Base-by-base conservation (phyloP, 2,797 vertebrate species). In the Melopsittacus undulatus region DNA sequence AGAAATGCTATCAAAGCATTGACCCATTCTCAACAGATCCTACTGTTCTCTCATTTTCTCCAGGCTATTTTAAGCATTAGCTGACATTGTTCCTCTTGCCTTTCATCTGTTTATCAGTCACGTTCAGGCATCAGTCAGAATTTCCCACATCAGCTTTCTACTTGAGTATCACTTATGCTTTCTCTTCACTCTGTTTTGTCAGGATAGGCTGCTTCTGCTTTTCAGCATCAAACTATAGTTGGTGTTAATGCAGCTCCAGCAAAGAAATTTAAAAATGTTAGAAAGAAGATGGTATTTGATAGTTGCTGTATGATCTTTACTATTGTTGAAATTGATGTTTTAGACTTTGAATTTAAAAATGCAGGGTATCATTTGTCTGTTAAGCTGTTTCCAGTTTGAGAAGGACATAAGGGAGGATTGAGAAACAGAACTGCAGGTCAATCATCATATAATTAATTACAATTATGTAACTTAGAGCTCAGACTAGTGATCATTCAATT, bases 391-490 rank as follows among this genome's bases (percentile, higher is more conserved):
- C 40, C 23, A 51, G 23, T 56, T 90, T 95, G 61, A 87, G 95
- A 97, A 97, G 95, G 93, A 46, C 94, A 92, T 69, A 79, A 84
- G 43, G 62, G 61, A 96, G 80, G 89, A 92, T 34, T 84, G 56
- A 96, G 79, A 90, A 94, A 74, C 83, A 95, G 95, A 96, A 73
- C 66, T 74, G 43, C 40, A 90, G 73, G 69, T 97, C 90, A 91
- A 5, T 75, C 97, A 85, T 45, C n/a, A 90, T 94, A 63, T 95
- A 97, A 97, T 97, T 97, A 97, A 97, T 97, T 96, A 90, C n/a
- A 90, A 83, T 96, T 87, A 92, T 69, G 51, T 89, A 95, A 94
- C 79, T 94, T 94, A 72, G 56, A 92, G 86, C 87, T 96, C 92
- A 97, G 80, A 59, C 67, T 94, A 89, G 86, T 94, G 90, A 94